Conservation (phyloP, 2,797 vertebrate species). For the Paguma larvata region DNA sequence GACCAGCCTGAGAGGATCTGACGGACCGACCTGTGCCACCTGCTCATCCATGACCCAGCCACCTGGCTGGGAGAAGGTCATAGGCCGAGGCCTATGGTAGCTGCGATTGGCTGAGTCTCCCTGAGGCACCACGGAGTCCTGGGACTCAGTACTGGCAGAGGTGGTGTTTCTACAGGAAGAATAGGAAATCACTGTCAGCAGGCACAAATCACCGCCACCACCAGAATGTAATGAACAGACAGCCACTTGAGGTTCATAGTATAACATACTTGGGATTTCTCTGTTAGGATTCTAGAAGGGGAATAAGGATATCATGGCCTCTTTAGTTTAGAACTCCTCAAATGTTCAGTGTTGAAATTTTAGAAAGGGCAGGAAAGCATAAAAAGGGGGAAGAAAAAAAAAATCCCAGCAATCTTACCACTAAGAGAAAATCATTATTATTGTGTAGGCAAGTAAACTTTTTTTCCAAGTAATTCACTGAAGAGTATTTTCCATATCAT, state of each 20-base stretch:
- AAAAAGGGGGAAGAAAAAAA: background rate
- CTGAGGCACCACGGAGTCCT: background rate
- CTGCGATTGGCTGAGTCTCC: background rate
- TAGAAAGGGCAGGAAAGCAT: slow-evolving; percentile 30
- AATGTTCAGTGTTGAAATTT: slow-evolving; percentile 32
- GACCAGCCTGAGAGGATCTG: background rate
- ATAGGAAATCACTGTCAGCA: too few species aligned
- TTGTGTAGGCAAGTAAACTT: slow-evolving; percentile 6
- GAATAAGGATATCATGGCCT: background rate
- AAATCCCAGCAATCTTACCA: slow-evolving; percentile 18
- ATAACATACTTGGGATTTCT: background rate
- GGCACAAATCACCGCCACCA: background rate
- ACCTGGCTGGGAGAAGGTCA: background rate
- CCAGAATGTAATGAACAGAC: background rate
- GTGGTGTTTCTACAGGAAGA: background rate
- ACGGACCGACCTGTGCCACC: background rate
- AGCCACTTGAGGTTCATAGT: background rate
- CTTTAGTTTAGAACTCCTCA: slow-evolving; percentile 23
- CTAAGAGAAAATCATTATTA: slow-evolving; percentile 57
- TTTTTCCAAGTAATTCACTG: slow-evolving; percentile 58
- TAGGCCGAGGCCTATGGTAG: background rate
- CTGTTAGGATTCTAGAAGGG: background rate
- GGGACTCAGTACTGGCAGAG: background rate
- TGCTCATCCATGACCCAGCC: background rate
- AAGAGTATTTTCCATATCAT: slow-evolving; percentile 50